Evolutionary conservation across 2,797 vertebrate genomes (phyloP).

Genomic region (Sebastolobus altivelis): DNA sequence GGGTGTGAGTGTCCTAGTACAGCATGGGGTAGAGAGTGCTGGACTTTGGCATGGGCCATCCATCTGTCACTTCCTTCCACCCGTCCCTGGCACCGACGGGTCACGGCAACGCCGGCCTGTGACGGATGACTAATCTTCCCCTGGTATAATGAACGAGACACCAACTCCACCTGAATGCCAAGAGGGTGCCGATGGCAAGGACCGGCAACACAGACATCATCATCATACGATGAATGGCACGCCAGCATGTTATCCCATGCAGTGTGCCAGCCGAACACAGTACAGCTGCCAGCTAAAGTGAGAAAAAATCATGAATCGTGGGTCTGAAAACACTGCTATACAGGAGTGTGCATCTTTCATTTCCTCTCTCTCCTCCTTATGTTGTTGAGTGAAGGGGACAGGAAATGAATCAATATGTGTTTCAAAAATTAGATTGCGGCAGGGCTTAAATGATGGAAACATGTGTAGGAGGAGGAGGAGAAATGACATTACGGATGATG

Average conservation of each 20-base stretch:
- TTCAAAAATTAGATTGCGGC: slow-evolving; percentile 38
- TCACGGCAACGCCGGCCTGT: slow-evolving; percentile 68
- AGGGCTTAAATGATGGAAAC: slow-evolving; percentile 60
- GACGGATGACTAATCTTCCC: slow-evolving; percentile 78
- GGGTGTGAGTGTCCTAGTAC: slow-evolving; percentile 48
- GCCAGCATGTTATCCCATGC: slow-evolving; percentile 33
- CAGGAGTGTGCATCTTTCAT: neutral
- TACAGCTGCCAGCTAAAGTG: slow-evolving; percentile 16
- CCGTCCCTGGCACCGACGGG: slow-evolving; percentile 59
- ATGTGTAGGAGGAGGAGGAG: slow-evolving; percentile 54
- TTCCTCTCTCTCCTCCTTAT: neutral
- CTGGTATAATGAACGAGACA: slow-evolving; percentile 75
- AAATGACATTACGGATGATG: slow-evolving; percentile 41
- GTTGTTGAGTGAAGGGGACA: slow-evolving; percentile 9
- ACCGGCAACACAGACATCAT: slow-evolving; percentile 52
- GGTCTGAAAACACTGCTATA: neutral
- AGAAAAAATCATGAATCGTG: slow-evolving; percentile 34
- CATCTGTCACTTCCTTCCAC: slow-evolving; percentile 76
- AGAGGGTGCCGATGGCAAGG: slow-evolving; percentile 64
- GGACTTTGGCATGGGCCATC: slow-evolving; percentile 71
- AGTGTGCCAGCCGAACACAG: slow-evolving; percentile 36
- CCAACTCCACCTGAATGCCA: slow-evolving; percentile 70
- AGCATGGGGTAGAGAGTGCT: slow-evolving; percentile 45
- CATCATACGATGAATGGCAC: slow-evolving; percentile 62
- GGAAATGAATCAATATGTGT: slow-evolving; percentile 31